Evolutionary conservation across 2,797 vertebrate species (phyloP), one percentile per base, ranked within the genome.

Genomic region (Gallinago solitaria): DNA sequence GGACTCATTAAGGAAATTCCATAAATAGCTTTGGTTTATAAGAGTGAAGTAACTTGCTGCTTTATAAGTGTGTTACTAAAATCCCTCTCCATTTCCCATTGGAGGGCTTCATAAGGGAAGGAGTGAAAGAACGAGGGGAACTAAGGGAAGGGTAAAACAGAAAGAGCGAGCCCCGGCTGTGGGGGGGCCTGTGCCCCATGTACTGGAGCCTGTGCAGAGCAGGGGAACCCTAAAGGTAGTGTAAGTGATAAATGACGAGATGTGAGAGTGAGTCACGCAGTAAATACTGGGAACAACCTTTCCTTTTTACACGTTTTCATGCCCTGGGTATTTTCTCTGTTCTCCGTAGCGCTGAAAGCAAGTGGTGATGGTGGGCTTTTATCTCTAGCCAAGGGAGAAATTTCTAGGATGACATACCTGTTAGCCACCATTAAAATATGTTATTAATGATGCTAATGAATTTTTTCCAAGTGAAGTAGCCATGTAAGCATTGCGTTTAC

Each of bases 11-110:
- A 96, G 92, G 89, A 91, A 95, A 93, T 97, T 88, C 89, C 79
- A 70, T 97, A 93, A 96, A 96, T 94, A 89, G 93, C 73, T 88
- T 95, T 59, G 65, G 93, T 94, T 97, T 96, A 76, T 92, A 94
- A 88, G 81, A 93, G 35, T 56, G 76, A 96, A 97, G 83, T 89
- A 85, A 95, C 83, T 60, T 78, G 75, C 63, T 71, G 70, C 51
- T 97, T 96, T 78, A 82, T 33, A 77, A 89, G 93, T 6, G 59
- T 27, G 41, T 87, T 89, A 35, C 93, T 94, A 59, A 96, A 75
- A 92, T 93, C 78, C 47, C 19, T 78, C 89, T 92, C 60, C 6
- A 0, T 77, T 94, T 93, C 71, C 76, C 61, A 6, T 76, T 67
- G 60, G 54, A 65, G 60, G n/a, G 24, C 41, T 43, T 87, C 23